A percentile compares a stretch with the other conserved stretches of the same genome.
Conservation (phyloP, 2,797 vertebrate genomes). For the Urocyon cinereoargenteus region DNA sequence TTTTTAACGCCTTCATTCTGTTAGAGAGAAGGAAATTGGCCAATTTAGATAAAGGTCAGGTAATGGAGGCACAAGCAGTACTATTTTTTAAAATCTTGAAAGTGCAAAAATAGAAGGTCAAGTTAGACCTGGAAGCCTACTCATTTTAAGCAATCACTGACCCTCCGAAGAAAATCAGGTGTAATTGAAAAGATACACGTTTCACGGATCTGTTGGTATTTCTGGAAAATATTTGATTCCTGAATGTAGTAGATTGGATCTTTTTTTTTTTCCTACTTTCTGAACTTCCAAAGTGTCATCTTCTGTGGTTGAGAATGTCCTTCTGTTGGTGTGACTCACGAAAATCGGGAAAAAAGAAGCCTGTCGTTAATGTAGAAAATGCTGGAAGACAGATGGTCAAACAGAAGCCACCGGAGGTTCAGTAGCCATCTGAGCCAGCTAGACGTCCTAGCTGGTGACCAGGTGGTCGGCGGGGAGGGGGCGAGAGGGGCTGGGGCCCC, state of each 20-base stretch:
- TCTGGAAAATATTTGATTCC: background rate
- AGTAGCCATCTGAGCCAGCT: too few relatives aligned
- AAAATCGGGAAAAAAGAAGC: slow-evolving; percentile 18
- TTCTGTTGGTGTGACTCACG: background rate
- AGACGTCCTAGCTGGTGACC: too few relatives aligned
- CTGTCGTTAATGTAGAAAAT: background rate
- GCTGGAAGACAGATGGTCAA: background rate
- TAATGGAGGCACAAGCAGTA: background rate
- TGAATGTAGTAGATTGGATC: slow-evolving; percentile 15
- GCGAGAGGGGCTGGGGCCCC: too few relatives aligned
- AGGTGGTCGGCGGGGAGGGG: too few relatives aligned
- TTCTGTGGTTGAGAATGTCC: background rate
- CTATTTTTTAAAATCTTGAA: background rate
- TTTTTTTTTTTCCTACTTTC: background rate
- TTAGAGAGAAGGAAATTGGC: background rate
- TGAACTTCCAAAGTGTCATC: background rate
- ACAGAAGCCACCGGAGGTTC: too few relatives aligned
- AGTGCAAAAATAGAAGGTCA: background rate
- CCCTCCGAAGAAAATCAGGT: background rate
- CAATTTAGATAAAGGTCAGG: slow-evolving; percentile 8
- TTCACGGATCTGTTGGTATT: background rate
- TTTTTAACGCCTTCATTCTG: background rate
- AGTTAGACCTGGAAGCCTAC: background rate
- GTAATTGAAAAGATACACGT: background rate
- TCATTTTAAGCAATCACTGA: slow-evolving; percentile 42